These are phyloP conservation scores for Desmophyllum pertusum DNA, from an alignment of 92 coral and sea anemone genomes.

Conservation along the genomic window DNA sequence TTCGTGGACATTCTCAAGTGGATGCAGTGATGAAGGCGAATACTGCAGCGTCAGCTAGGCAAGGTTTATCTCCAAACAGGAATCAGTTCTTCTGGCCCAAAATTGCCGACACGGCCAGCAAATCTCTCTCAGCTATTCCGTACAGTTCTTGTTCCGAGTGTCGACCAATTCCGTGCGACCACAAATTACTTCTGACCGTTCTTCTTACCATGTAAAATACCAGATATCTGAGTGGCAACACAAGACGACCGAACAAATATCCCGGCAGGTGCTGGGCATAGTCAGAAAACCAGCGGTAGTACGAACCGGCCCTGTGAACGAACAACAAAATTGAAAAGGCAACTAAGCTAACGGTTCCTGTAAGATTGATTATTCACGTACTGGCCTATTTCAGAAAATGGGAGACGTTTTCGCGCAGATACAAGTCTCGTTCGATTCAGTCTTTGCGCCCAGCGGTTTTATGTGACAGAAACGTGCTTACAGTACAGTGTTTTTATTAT, in stretches of 20 bases:
- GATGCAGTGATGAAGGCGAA: constrained; percentile 68
- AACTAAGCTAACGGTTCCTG: too few species aligned
- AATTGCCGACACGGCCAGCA: constrained; percentile 67
- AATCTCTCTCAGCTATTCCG: constrained; percentile 70
- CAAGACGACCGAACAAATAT: neutral
- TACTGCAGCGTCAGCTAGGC: constrained; percentile 65
- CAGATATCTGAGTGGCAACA: constrained; percentile 52
- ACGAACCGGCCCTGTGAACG: neutral
- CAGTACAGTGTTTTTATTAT: too few species aligned
- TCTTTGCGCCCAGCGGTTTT: too few species aligned
- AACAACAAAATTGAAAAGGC: neutral
- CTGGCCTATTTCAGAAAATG: too few species aligned
- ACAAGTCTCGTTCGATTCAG: too few species aligned
- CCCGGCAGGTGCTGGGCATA: neutral
- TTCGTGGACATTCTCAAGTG: neutral
- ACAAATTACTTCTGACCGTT: constrained; percentile 50
- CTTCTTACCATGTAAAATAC: constrained; percentile 56
- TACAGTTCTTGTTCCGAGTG: constrained; percentile 57
- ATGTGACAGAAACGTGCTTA: too few species aligned
- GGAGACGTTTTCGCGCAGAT: too few species aligned
- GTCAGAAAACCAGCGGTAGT: neutral
- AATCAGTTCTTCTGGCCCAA: constrained; percentile 66
- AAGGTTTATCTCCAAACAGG: constrained; percentile 43
- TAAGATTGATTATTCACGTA: too few species aligned
- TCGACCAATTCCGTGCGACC: constrained; percentile 66